Conservation (phyloP, 2,797 vertebrate genomes). For the Gymnothorax reevesii region DNA sequence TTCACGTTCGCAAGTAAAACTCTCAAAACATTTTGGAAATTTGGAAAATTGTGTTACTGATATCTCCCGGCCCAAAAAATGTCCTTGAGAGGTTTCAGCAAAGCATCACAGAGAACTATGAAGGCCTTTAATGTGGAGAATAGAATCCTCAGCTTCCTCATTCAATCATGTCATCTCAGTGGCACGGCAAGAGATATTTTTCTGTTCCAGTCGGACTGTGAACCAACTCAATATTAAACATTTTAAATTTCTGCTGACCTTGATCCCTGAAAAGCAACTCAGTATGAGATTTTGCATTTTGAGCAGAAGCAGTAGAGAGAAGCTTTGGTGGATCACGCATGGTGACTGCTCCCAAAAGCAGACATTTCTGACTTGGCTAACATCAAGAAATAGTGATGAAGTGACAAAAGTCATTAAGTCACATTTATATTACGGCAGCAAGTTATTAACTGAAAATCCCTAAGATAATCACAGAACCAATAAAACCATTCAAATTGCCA, state of each 20-base stretch:
- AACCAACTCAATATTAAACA: not conserved
- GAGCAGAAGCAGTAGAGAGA: not conserved
- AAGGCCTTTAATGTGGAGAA: not conserved
- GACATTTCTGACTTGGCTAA: not conserved
- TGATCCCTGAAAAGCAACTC: not conserved
- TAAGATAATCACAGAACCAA: not conserved
- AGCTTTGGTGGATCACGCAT: not conserved
- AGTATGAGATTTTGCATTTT: not conserved
- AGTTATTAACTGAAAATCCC: not conserved
- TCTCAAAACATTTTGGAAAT: not conserved
- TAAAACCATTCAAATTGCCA: not conserved
- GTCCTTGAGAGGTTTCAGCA: not conserved
- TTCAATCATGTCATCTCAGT: not conserved
- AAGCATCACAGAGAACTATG: not conserved
- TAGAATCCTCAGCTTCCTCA: not conserved
- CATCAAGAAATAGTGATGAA: not conserved
- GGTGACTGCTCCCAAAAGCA: not conserved
- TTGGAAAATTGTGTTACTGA: not conserved
- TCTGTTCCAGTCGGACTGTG: not conserved
- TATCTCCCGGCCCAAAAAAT: not conserved
- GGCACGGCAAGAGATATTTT: not conserved
- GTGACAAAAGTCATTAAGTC: not conserved
- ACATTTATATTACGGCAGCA: not conserved
- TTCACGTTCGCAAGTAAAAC: not conserved
- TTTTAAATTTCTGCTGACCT: constrained; percentile 1